Base-by-base conservation (phyloP, 2,888 invertebrate species). In the Serrognathus titanus region DNA sequence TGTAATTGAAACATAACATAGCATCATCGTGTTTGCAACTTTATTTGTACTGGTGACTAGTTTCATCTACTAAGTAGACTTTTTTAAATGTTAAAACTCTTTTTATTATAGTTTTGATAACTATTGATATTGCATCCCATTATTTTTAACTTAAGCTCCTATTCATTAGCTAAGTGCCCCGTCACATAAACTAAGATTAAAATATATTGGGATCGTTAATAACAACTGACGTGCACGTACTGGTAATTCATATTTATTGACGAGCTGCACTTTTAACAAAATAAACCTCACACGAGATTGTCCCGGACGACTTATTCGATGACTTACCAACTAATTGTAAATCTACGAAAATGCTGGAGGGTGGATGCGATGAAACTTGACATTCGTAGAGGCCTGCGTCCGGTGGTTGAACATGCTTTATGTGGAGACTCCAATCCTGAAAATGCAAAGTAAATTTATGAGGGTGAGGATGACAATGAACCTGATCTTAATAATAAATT, bases 371-470 rank as follows among this genome's bases (percentile, higher is more conserved):
- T 5, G 85, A 85, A 51, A 86, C 82, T 75, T 86, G 85, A 70
- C 87, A 87, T 73, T 86, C 85, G 68, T 87, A 87, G 66, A 84
- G 79, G 0, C 86, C 87, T 8, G 80, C 85, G 66, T 87, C 86
- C n/a, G 80, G 80, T 46, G 80, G 80, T 62, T 83, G 82, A 1
- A 84, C 82, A 68, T 83, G 85, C 59, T 84, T 77, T 66, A 87
- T 83, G 70, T 85, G 85, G 31, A 87, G 75, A 53, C 83, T 83
- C 87, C 86, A 87, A 71, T 86, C 86, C 85, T 85, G 75, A 38
- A 73, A 70, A 54, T 24, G 24, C 24, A 6, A 7, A 7, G 61
- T 36, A 56, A 47, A 60, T 35, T 36, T 31, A 6, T 6, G 6
- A 31, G 24, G 24, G 16, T 16, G 16, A 16, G n/a, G n/a, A n/a